Conservation (phyloP, 35 echinoderm and acorn worm genomes). For the Apostichopus japonicus region DNA sequence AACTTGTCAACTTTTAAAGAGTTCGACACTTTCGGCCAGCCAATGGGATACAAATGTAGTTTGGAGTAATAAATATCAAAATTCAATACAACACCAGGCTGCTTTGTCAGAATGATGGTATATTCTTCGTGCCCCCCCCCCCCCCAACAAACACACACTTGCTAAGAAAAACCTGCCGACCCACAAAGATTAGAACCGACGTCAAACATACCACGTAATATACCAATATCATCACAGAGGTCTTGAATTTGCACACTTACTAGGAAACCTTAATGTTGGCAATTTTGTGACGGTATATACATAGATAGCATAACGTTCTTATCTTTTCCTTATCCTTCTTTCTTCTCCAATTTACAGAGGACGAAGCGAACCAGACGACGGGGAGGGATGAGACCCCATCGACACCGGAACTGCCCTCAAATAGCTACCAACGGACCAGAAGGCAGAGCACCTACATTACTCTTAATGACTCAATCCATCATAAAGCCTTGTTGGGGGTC, state of each 20-base stretch:
- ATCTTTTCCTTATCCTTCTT: neutral
- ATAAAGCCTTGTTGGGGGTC: neutral
- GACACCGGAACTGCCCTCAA: neutral
- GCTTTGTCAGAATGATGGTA: no score
- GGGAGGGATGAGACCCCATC: neutral
- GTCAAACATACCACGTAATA: no score
- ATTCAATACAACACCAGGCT: no score
- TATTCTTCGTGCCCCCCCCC: no score
- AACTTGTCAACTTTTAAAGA: neutral
- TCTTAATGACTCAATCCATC: slow-evolving; percentile 26
- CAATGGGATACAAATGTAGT: no score
- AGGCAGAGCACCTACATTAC: slow-evolving; percentile 35
- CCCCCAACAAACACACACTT: no score
- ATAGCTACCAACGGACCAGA: neutral
- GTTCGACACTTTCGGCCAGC: no score
- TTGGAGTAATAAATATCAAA: no score
- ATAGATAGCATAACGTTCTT: no score
- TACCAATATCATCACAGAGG: neutral
- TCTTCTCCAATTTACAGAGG: neutral
- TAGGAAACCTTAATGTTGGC: neutral
- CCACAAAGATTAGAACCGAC: no score
- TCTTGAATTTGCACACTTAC: neutral
- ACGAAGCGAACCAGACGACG: neutral
- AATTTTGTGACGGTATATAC: no score
- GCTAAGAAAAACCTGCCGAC: no score